A percentile compares a stretch with the other conserved stretches of the same genome.
Conservation (phyloP, 2,888 invertebrate species). For the Leptopilina myrica region DNA sequence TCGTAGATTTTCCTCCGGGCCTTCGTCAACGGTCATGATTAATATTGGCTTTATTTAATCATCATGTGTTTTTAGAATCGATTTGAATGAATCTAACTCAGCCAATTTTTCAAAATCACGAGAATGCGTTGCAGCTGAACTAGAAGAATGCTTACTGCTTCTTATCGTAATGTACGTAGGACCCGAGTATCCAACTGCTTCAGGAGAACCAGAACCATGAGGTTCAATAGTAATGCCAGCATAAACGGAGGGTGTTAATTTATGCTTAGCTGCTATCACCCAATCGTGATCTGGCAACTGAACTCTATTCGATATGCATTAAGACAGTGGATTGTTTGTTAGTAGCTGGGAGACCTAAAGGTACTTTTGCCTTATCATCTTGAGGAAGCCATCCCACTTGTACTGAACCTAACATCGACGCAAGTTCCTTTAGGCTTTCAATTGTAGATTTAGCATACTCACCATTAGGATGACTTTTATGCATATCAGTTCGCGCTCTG, state of each 20-base stretch:
- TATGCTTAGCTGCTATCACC: slow-evolving; percentile 63
- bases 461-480: slow-evolving; percentile 62
- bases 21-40: slow-evolving; percentile 59
- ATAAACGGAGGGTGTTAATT: slow-evolving; percentile 68
- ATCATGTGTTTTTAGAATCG: slow-evolving; percentile 46
- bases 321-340: slow-evolving; percentile 65
- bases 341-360: slow-evolving; percentile 65
- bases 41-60: slow-evolving; percentile 60
- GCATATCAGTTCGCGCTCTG: slow-evolving; percentile 49
- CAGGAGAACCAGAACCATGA: slow-evolving; percentile 59
- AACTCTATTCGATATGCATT: slow-evolving; percentile 62
- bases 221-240: slow-evolving; percentile 60
- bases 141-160: slow-evolving; percentile 62
- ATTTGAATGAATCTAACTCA: slow-evolving; percentile 55
- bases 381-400: slow-evolving; percentile 57
- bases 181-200: slow-evolving; percentile 71
- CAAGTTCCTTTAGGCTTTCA: slow-evolving; percentile 51
- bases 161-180: slow-evolving; percentile 73
- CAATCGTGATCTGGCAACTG: slow-evolving; percentile 67
- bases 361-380: slow-evolving; percentile 65
- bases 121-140: slow-evolving; percentile 61
- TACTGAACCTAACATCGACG: slow-evolving; percentile 52
- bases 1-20: slow-evolving; percentile 55
- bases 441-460: slow-evolving; percentile 42
- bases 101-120: slow-evolving; percentile 51